Evolutionary conservation across 1,140 invertebrate genomes (phyloP), one percentile per base, ranked within the genome.

Genomic region (Scaptodrosophila lebanonensis): DNA sequence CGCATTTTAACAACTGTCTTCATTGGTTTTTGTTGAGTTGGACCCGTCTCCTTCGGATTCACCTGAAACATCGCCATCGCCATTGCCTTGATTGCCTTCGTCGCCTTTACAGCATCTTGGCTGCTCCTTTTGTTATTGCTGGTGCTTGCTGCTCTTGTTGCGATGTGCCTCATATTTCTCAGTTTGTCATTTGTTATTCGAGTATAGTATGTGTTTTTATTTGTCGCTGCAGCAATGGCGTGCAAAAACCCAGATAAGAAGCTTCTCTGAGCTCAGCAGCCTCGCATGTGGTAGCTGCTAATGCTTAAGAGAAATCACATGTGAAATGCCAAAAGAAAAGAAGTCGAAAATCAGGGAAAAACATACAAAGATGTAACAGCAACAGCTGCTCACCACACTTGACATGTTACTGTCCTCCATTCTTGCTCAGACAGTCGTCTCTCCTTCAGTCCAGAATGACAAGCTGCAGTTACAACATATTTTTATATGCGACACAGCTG

Each of bases 181-280:
- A 30, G 16, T 29, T 47, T 47, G 44, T 29, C 50, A 30, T 40
- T 44, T 66, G 22, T 25, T 25, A 25, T 25, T 4, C 22, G 22
- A 4, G 8, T 25, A 4, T 25, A n/a, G 22, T 25, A 25, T 25
- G 8, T 25, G 8, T 25, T 4, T 25, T 4, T 25, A 8, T 25
- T 3, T 25, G 22, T 25, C n/a, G 51, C 33, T 22, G 42, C 51
- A 64, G 72, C 73, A 76, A 51, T 61, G n/a, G n/a, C n/a, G 71
- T 77, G 73, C 68, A 66, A 58, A 58, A 43, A 50, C 52, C 12
- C 35, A 73, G 73, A 77, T 77, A 77, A 79, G 73, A 68, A 60
- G 67, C 67, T 63, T 59, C 49, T 29, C 38, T 53, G 47, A 68
- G 38, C 39, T 53, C 57, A 47, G 51, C 43, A 15, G 44, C 32